Percentiles rank a stretch among this genome's conserved stretches.
Evolutionary conservation across 2,888 invertebrate species (phyloP).

Genomic region (Nebria salina): DNA sequence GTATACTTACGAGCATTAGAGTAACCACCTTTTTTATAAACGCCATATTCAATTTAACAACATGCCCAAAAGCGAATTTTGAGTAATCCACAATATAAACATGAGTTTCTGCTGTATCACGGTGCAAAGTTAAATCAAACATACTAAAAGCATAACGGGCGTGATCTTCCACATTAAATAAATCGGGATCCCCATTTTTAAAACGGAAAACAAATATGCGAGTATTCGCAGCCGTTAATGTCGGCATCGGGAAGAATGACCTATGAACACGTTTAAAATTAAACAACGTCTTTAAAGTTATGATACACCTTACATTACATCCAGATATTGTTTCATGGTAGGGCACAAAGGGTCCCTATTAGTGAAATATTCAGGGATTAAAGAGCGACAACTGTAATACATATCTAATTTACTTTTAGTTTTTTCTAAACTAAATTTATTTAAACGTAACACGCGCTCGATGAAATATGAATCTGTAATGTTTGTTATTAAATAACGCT

Average conservation of each 20-base stretch:
- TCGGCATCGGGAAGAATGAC: background rate
- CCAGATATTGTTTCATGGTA: slow-evolving; percentile 21
- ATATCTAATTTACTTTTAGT: slow-evolving; percentile 34
- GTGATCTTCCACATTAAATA: background rate
- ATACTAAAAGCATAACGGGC: background rate
- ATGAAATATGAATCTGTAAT: background rate
- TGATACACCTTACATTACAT: slow-evolving; percentile 22
- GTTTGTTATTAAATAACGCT: background rate
- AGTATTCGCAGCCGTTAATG: background rate
- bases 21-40: background rate
- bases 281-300: background rate
- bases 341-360: slow-evolving; percentile 21
- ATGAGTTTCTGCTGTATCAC: background rate
- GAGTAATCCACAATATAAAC: background rate
- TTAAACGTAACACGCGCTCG: slow-evolving; percentile 6
- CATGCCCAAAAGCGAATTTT: background rate
- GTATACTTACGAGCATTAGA: background rate
- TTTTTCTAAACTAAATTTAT: slow-evolving; percentile 41
- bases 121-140: background rate
- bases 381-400: slow-evolving; percentile 22
- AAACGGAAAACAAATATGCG: background rate
- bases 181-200: background rate
- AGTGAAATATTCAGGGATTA: slow-evolving; percentile 32
- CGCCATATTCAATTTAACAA: background rate
- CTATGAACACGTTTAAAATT: background rate